Evolutionary conservation across 2,888 invertebrate species (phyloP).

Genomic region (Koerneria pararmatus): DNA sequence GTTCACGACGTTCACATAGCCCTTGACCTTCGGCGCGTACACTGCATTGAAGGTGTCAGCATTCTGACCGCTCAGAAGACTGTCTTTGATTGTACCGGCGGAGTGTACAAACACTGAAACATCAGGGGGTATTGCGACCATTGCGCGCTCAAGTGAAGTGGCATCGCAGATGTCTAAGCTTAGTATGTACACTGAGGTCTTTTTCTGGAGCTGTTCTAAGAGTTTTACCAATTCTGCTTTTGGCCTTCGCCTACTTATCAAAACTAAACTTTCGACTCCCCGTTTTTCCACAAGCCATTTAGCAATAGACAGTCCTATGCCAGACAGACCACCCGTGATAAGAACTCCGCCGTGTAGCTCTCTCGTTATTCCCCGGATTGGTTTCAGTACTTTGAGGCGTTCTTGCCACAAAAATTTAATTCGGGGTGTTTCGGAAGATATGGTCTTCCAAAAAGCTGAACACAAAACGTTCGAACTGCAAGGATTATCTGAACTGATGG

Average conservation of each 20-base stretch:
- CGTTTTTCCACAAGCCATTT: slow-evolving; percentile 30
- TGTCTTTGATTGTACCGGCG: slow-evolving; percentile 48
- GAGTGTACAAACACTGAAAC: slow-evolving; percentile 46
- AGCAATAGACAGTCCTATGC: slow-evolving; percentile 49
- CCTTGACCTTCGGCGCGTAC: slow-evolving; percentile 36
- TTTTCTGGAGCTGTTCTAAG: slow-evolving; percentile 26
- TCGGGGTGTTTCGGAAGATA: slow-evolving; percentile 35
- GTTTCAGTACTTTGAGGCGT: not conserved
- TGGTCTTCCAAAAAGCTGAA: slow-evolving; percentile 38
- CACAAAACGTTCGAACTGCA: no score
- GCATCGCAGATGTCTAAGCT: slow-evolving; percentile 35
- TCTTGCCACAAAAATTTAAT: slow-evolving; percentile 35
- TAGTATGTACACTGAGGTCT: slow-evolving; percentile 25
- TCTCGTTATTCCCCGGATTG: not conserved
- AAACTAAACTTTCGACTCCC: slow-evolving; percentile 31
- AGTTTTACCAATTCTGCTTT: slow-evolving; percentile 21
- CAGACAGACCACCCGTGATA: slow-evolving; percentile 52
- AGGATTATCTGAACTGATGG: no score
- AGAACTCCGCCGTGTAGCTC: slow-evolving; percentile 39
- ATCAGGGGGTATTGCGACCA: slow-evolving; percentile 26
- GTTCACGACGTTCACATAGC: slow-evolving; percentile 12
- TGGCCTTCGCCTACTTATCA: slow-evolving; percentile 38
- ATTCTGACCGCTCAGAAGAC: slow-evolving; percentile 39
- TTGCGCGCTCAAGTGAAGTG: slow-evolving; percentile 24
- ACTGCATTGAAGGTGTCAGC: slow-evolving; percentile 37